Conservation (phyloP, 2,797 vertebrate species). For the Falco berigora region DNA sequence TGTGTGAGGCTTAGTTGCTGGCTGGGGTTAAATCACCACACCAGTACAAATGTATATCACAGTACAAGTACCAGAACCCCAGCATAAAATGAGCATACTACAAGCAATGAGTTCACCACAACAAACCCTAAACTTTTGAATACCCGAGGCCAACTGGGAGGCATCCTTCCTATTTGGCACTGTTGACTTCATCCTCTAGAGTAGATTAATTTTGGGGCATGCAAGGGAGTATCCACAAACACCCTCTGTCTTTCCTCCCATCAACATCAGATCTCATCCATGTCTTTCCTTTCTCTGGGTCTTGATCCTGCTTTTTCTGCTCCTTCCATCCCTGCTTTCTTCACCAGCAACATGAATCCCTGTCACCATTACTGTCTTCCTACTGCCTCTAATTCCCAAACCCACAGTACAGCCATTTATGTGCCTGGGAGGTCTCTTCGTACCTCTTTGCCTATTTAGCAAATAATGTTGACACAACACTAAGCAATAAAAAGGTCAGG, state of each 20-base stretch:
- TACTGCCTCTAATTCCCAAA: neutral
- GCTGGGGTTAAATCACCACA: too few species aligned
- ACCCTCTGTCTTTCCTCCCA: neutral
- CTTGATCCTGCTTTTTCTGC: neutral
- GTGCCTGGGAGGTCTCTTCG: neutral
- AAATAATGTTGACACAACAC: neutral
- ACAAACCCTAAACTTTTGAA: neutral
- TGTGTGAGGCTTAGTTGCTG: too few species aligned
- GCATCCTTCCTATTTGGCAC: neutral
- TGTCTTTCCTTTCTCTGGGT: neutral
- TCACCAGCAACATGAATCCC: neutral
- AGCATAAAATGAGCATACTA: neutral
- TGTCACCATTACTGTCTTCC: neutral
- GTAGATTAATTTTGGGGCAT: neutral
- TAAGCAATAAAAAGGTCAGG: neutral
- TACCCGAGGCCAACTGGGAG: neutral
- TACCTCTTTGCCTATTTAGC: neutral
- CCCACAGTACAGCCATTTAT: neutral
- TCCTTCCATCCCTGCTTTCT: neutral
- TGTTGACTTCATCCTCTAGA: neutral
- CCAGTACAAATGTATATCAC: neutral
- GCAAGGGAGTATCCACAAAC: neutral
- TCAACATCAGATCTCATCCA: neutral
- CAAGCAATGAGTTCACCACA: rapidly evolving
- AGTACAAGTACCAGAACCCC: neutral